Conservation (phyloP, 1,140 invertebrate genomes). For the Euborellia annulipes region DNA sequence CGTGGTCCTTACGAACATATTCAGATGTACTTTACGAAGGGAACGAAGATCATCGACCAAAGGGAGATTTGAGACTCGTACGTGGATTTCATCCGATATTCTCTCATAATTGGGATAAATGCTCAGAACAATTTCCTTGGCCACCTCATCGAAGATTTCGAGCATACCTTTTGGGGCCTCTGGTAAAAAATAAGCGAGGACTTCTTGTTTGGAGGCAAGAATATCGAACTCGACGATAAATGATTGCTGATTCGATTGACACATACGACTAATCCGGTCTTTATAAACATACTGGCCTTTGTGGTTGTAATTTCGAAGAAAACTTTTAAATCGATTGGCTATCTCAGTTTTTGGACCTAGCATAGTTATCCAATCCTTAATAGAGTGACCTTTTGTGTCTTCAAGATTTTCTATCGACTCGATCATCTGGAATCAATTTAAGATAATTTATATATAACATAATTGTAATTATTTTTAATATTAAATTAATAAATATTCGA, state of each 20-base stretch:
- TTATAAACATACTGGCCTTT: slow-evolving; percentile 82
- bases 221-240: slow-evolving; percentile 89
- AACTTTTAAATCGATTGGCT: slow-evolving; percentile 91
- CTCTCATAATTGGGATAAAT: slow-evolving; percentile 94
- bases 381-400: slow-evolving; percentile 80
- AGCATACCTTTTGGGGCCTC: slow-evolving; percentile 95
- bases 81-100: slow-evolving; percentile 84
- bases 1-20: slow-evolving; percentile 81
- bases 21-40: slow-evolving; percentile 90
- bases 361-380: slow-evolving; percentile 93
- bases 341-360: slow-evolving; percentile 92
- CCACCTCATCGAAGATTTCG: slow-evolving; percentile 88
- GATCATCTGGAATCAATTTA: slow-evolving; percentile 51
- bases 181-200: slow-evolving; percentile 89
- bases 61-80: slow-evolving; percentile 87
- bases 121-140: slow-evolving; percentile 82
- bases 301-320: slow-evolving; percentile 77
- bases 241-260: slow-evolving; percentile 76
- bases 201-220: slow-evolving; percentile 72
- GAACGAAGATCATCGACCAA: slow-evolving; percentile 91
- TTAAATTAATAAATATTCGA: too few relatives aligned
- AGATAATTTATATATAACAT: too few relatives aligned
- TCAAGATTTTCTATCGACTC: slow-evolving; percentile 98
- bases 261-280: slow-evolving; percentile 88
- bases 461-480: too few relatives aligned